Evolutionary conservation across 2,113 vertebrate genomes (phyloP), one percentile per base, ranked within the genome.

Genomic region (Australoheros scitulus): DNA sequence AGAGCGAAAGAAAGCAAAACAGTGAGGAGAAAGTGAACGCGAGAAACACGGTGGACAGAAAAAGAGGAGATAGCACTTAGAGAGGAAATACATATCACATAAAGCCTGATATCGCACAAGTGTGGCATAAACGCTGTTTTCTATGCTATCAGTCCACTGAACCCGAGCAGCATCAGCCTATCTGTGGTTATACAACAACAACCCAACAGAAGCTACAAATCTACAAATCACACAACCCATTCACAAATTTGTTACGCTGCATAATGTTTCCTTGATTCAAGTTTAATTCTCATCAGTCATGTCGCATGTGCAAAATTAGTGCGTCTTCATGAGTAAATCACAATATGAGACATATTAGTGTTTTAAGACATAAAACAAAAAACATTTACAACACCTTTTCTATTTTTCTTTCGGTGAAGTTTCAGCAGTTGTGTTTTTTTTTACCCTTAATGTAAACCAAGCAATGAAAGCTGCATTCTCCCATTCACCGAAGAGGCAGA

Each of bases 91-190:
- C 3, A 41, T 22, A 63, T 83, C 72, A 78, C 78, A 87, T 82
- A 65, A 89, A 72, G 56, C 74, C 34, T 58, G 36, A 41, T 34
- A 57, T 17, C 59, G 72, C 56, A 68, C 0, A 50, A 58, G 9
- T 50, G 60, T 76, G 2, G 60, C 22, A 38, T 52, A 86, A 61
- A 57, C 64, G 78, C 10, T 14, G 61, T 79, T 87, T 79, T 60
- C 52, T 75, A n/a, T 79, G 58, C 88, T 80, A 88, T 89, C 61
- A 56, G 47, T 38, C n/a, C 34, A 55, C 6, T 61, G 72, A 78
- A 81, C 26, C 38, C 76, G 38, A 68, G 14, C 38, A 74, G 64
- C 83, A 81, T 75, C 74, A 76, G 20, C 22, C 17, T 55, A 26
- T 38, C 24, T 63, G 68, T 38, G 32, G 43, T 34, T 76, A 79